A percentile compares a stretch with the other conserved stretches of the same genome.
These are phyloP conservation scores for Venturia canescens DNA, from an alignment of 1,140 invertebrate species.

Conservation along the genomic window DNA sequence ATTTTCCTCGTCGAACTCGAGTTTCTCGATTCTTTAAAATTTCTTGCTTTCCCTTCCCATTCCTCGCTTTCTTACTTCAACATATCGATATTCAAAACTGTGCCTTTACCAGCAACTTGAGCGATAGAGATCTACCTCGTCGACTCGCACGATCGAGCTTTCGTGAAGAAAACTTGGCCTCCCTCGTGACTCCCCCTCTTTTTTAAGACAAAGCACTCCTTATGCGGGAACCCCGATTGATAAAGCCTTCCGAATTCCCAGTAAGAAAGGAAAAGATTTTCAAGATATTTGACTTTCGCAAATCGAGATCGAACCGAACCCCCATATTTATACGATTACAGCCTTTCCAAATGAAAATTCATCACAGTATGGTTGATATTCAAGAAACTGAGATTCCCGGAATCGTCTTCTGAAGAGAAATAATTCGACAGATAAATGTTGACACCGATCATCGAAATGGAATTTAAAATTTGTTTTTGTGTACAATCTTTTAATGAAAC, in stretches of 20 bases:
- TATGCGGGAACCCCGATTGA: not conserved
- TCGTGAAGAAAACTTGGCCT: slow-evolving; percentile 24
- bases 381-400: no score
- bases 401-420: no score
- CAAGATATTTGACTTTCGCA: not conserved
- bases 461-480: no score
- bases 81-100: slow-evolving; percentile 40
- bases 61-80: no score
- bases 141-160: slow-evolving; percentile 32
- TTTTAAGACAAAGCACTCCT: not conserved
- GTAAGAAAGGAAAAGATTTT: not conserved
- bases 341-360: no score
- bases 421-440: no score
- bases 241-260: not conserved
- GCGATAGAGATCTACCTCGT: slow-evolving; percentile 32
- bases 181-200: not conserved
- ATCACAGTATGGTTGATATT: no score
- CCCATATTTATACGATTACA: no score
- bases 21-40: not conserved
- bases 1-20: not conserved
- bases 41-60: not conserved
- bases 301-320: no score
- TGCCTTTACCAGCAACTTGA: slow-evolving; percentile 9
- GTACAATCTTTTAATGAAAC: no score
- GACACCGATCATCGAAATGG: no score